These are phyloP conservation scores for Perithous albicinctus DNA, from an alignment of 2,888 invertebrate genomes.

Conservation along the genomic window DNA sequence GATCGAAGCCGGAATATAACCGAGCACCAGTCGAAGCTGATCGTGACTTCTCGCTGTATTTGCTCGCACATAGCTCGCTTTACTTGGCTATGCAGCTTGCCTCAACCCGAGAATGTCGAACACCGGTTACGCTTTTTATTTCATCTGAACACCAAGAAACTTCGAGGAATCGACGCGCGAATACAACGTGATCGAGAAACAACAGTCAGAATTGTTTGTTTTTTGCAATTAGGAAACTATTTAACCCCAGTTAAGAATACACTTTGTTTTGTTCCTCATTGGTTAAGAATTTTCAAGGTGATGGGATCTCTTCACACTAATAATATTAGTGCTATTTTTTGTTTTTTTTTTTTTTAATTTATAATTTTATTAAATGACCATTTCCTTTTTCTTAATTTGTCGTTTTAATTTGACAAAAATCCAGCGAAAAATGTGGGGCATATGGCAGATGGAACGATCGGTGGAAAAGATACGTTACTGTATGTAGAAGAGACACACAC, in stretches of 20 bases:
- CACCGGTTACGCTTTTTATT: background rate
- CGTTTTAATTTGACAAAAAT: constrained; percentile 64
- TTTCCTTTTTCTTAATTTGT: no score
- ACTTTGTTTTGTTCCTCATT: no score
- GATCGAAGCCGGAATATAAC: constrained; percentile 5
- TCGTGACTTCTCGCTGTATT: constrained; percentile 11
- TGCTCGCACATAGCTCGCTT: background rate
- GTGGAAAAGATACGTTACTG: constrained; percentile 9
- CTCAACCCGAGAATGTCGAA: no score
- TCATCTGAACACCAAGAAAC: background rate
- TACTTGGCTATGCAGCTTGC: background rate
- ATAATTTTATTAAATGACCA: no score
- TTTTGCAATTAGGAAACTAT: background rate
- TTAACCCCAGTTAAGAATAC: background rate
- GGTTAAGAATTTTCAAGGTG: no score
- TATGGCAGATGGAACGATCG: constrained; percentile 49
- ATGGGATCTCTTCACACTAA: no score
- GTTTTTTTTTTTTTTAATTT: no score
- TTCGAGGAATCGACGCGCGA: background rate
- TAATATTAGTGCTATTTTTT: no score
- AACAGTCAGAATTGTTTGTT: background rate
- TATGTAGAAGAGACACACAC: background rate
- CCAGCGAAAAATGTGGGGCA: constrained; percentile 60
- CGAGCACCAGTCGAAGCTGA: background rate
- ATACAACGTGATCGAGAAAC: background rate